Base-by-base conservation (phyloP, 2,113 vertebrate genomes). In the Phylloscopus trochiloides region DNA sequence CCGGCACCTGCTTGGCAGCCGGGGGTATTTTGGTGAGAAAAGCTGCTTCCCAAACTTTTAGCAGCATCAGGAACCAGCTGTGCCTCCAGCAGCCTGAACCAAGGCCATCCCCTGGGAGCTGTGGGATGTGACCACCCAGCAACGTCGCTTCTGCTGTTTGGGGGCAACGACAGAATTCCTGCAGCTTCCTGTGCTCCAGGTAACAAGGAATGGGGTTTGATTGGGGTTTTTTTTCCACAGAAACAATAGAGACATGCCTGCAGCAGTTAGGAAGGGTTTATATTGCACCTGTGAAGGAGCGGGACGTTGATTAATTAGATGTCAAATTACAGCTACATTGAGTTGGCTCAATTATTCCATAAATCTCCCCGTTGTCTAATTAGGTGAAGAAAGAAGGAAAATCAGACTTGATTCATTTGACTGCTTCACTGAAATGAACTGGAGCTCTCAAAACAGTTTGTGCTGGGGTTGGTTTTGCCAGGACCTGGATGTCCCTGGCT, bases 361-460 rank as follows among this genome's bases (percentile, higher is more conserved):
- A 91, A 80, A 91, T 92, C 88, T 96, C 93, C 76, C 91, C 0
- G 3, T 58, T 94, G 80, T 47, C 90, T 91, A 73, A 95, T 92
- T 92, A 95, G 79, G 79, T 16, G 10, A 86, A 78, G 90, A 90
- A 94, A 90, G 92, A 47, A 78, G 40, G 12, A 77, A 86, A 91
- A 92, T 75, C 45, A 58, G 59, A 36, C 51, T 72, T 59, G 36
- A 87, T 52, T 85, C 58, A 38, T 65, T 62, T 28, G n/a, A 38
- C 12, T 21, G 52, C 50, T 70, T 63, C 77, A 40, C 29, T 79
- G 77, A 47, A 78, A 66, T 12, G 29, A 89, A 42, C 59, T 40
- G 48, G 67, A 91, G 73, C 38, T 71, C 55, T 57, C 67, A 14
- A 16, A 87, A 13, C 22, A 24, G 25, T 40, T 45, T 57, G 63